Conservation (phyloP, 2,797 vertebrate species). For the Ctenochaetus hawaiiensis region DNA sequence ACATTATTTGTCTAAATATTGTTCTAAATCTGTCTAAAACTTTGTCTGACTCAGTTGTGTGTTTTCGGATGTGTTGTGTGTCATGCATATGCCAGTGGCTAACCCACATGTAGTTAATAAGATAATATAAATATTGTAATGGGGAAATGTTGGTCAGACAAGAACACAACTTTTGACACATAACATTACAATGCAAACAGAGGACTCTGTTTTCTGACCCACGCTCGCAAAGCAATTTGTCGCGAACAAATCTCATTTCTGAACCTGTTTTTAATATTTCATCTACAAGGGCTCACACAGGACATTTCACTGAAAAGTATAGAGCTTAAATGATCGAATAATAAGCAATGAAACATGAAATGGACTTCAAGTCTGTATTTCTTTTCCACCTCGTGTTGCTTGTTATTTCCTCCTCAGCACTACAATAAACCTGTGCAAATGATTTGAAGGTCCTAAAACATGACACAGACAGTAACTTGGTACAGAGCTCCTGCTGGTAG, state of each 20-base stretch:
- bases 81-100: background rate
- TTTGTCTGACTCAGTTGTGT: constrained; percentile 2
- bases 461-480: background rate
- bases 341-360: background rate
- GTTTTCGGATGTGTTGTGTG: background rate
- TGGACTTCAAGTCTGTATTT: background rate
- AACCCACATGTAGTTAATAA: background rate
- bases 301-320: background rate
- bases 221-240: background rate
- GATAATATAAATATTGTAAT: background rate
- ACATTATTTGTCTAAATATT: constrained; percentile 11
- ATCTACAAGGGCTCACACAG: background rate
- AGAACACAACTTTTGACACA: background rate
- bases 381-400: background rate
- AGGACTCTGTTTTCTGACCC: background rate
- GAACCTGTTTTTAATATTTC: background rate
- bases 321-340: background rate
- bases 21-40: background rate
- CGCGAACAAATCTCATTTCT: background rate
- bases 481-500: constrained; percentile 16
- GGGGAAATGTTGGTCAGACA: background rate
- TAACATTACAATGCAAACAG: background rate
- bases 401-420: background rate
- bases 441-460: constrained; percentile 3
- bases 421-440: background rate